A percentile compares a stretch with the other conserved stretches of the same genome.
Evolutionary conservation across 2,797 vertebrate genomes (phyloP).

Genomic region (Remorina albescens): DNA sequence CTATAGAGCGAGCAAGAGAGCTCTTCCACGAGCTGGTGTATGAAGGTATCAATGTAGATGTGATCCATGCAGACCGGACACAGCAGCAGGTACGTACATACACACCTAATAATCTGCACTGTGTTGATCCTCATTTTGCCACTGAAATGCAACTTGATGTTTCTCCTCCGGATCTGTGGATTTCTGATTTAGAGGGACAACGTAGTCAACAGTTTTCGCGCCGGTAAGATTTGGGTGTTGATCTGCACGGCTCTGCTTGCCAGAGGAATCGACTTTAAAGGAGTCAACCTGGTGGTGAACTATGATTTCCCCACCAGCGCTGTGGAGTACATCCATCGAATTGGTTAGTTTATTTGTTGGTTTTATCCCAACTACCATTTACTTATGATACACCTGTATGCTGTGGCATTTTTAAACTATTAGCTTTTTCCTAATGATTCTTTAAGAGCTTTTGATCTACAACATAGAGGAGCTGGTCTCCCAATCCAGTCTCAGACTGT

Average conservation of each 20-base stretch:
- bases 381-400: too few species aligned
- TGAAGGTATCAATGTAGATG: constrained; percentile 96
- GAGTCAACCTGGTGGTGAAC: constrained; percentile 95
- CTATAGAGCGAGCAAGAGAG: constrained; percentile 94
- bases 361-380: too few species aligned
- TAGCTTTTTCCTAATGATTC: too few species aligned
- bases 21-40: constrained; percentile 97
- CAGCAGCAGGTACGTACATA: constrained; percentile 93
- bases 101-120: fast-evolving
- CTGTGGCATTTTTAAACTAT: too few species aligned
- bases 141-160: too few species aligned
- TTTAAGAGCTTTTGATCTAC: too few species aligned
- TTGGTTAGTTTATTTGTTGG: constrained; percentile 84
- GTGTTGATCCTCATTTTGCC: too few species aligned
- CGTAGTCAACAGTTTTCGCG: constrained; percentile 92
- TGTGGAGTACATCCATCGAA: constrained; percentile 96
- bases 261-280: constrained; percentile 98
- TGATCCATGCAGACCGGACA: constrained; percentile 96
- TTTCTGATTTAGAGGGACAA: constrained; percentile 89
- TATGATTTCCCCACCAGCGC: constrained; percentile 97
- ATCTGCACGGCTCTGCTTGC: constrained; percentile 96
- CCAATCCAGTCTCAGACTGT: too few species aligned
- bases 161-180: background rate
- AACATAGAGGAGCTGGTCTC: too few species aligned
- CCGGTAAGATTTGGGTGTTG: constrained; percentile 97